Percentiles rank a stretch among this genome's conserved stretches.
phyloP scores from a whole-genome alignment of 2,888 invertebrate genomes.

The Acleris sparsana region DNA sequence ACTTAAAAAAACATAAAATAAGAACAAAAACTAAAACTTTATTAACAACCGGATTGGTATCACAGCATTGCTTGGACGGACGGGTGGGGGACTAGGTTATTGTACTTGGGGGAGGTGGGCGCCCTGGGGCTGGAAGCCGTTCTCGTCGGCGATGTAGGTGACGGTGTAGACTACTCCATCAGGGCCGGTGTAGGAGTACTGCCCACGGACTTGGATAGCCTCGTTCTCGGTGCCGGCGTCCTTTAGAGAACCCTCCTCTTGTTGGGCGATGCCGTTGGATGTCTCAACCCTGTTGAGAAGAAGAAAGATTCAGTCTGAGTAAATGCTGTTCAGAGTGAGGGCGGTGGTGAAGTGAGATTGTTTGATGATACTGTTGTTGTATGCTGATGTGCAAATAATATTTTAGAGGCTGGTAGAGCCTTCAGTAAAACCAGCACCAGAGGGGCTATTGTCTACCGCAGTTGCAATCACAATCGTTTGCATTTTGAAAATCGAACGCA shows the following conservation, averaged over 20 bases:
- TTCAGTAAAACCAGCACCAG: no score
- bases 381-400: no score
- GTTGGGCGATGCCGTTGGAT: constrained; percentile 57
- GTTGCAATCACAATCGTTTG: no score
- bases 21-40: constrained; percentile 59
- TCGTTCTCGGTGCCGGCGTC: constrained; percentile 63
- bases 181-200: constrained; percentile 64
- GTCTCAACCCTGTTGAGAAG: constrained; percentile 55
- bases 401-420: no score
- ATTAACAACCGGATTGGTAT: constrained; percentile 72
- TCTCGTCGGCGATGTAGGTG: constrained; percentile 77
- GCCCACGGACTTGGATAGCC: constrained; percentile 57
- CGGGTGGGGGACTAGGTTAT: constrained; percentile 50
- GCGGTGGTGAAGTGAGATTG: no score
- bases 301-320: neutral
- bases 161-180: constrained; percentile 77
- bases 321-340: no score
- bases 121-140: constrained; percentile 80
- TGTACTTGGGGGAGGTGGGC: constrained; percentile 58
- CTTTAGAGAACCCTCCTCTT: constrained; percentile 51
- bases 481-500: no score
- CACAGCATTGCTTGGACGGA: constrained; percentile 73
- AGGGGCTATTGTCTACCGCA: no score
- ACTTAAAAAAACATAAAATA: constrained; percentile 36
- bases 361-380: no score